A percentile compares a stretch with the other conserved stretches of the same genome.
phyloP scores from a whole-genome alignment of 2,888 invertebrate genomes.

The Schrankia costaestrigalis region DNA sequence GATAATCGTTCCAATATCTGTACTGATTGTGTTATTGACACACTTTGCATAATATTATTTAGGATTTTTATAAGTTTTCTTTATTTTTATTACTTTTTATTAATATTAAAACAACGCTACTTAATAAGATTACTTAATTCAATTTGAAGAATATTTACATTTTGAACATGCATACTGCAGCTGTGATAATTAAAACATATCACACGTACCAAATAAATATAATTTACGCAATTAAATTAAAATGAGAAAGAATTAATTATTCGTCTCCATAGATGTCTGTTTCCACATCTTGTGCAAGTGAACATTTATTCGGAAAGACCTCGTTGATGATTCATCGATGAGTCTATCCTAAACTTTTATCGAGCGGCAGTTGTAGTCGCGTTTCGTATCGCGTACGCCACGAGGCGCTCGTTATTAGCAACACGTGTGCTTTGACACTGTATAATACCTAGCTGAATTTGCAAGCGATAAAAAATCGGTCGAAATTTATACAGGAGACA shows the following conservation, averaged over 20 bases:
- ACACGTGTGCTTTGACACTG: too few relatives aligned
- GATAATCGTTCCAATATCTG: too few relatives aligned
- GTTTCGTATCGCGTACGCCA: conserved; percentile 32
- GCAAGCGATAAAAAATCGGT: too few relatives aligned
- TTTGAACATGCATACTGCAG: neutral
- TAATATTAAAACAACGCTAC: too few relatives aligned
- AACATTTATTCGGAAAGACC: conserved; percentile 66
- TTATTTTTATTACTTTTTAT: too few relatives aligned
- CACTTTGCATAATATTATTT: too few relatives aligned
- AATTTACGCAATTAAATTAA: neutral
- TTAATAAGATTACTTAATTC: too few relatives aligned
- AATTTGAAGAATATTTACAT: too few relatives aligned
- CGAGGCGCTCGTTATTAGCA: conserved; percentile 23
- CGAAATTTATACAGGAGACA: too few relatives aligned
- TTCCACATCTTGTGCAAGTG: conserved; percentile 71
- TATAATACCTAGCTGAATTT: too few relatives aligned
- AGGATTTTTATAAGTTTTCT: too few relatives aligned
- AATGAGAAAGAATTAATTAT: neutral
- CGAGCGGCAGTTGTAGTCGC: conserved; percentile 57
- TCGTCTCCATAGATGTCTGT: conserved; percentile 52
- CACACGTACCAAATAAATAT: neutral
- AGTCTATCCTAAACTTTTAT: conserved; percentile 78
- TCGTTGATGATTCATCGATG: conserved; percentile 75
- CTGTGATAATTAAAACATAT: neutral
- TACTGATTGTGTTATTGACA: too few relatives aligned